Conservation (phyloP, 1,140 invertebrate species). For the Bactericera cockerelli region DNA sequence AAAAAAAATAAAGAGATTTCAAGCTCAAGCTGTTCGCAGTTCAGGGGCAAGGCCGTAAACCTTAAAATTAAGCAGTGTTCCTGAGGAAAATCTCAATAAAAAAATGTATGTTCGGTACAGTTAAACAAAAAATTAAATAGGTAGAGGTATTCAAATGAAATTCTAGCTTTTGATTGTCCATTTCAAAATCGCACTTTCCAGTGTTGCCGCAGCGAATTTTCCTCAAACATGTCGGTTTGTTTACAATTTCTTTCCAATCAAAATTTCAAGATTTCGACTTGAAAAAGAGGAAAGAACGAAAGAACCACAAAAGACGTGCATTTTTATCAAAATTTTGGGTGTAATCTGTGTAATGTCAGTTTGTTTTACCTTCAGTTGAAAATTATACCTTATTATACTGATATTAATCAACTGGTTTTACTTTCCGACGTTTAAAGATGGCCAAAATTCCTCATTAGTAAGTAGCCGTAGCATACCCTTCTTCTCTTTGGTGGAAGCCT, state of each 20-base stretch:
- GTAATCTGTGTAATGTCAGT: not conserved
- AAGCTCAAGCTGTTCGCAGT: too few species aligned
- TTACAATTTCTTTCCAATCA: not conserved
- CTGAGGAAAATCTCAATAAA: too few species aligned
- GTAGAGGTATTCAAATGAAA: too few species aligned
- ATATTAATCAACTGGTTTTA: not conserved
- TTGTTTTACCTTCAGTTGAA: not conserved
- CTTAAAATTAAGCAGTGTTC: too few species aligned
- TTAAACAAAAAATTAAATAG: too few species aligned
- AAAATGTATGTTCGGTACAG: too few species aligned
- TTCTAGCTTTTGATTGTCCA: too few species aligned
- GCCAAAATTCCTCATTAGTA: slow-evolving; percentile 3
- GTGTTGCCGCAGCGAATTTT: not conserved
- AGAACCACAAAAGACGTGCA: not conserved
- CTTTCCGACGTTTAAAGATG: not conserved
- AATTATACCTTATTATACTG: not conserved
- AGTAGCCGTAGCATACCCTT: not conserved
- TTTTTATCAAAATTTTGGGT: not conserved
- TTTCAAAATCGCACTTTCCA: too few species aligned
- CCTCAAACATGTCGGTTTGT: slow-evolving; percentile 1
- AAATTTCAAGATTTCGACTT: not conserved
- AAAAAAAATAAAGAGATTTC: too few species aligned
- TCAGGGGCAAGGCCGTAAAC: too few species aligned
- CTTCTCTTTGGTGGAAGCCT: not conserved
- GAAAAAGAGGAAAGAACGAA: not conserved